phyloP scores from a whole-genome alignment of 2,888 invertebrate genomes.

The Cataglyphis altisquamis region DNA sequence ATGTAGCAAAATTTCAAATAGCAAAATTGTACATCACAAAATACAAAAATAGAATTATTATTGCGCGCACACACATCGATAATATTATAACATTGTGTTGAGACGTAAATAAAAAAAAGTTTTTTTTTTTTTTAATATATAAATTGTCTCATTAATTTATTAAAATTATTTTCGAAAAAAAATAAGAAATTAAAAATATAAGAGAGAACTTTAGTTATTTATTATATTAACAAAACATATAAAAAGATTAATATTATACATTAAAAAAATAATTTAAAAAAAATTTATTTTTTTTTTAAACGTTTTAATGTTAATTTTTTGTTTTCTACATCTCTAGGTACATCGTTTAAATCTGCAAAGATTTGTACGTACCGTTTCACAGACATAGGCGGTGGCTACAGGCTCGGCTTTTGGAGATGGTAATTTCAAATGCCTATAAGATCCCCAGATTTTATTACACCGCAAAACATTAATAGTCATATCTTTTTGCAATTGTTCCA shows the following conservation, averaged over 20 bases:
- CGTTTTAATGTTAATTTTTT: no score
- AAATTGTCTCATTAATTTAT: no score
- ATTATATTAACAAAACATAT: no score
- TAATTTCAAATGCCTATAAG: conserved; percentile 91
- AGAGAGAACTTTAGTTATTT: no score
- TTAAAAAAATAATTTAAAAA: no score
- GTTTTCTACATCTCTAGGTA: no score
- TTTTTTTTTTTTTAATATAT: no score
- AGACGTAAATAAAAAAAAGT: no score
- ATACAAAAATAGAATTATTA: background rate
- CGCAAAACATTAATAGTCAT: conserved; percentile 82
- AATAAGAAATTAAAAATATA: no score
- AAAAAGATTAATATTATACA: no score
- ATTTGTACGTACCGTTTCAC: background rate
- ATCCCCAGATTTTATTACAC: conserved; percentile 89
- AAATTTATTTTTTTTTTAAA: no score
- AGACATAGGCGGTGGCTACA: background rate
- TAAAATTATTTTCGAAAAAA: no score
- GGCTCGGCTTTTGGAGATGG: background rate
- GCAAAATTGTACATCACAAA: background rate
- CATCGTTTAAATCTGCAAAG: background rate
- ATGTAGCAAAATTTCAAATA: background rate
- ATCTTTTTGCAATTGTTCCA: conserved; percentile 90
- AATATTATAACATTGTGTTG: background rate
- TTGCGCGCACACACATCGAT: background rate